Evolutionary conservation across 2,797 vertebrate genomes (phyloP).

Genomic region (Phalanger gymnotis): DNA sequence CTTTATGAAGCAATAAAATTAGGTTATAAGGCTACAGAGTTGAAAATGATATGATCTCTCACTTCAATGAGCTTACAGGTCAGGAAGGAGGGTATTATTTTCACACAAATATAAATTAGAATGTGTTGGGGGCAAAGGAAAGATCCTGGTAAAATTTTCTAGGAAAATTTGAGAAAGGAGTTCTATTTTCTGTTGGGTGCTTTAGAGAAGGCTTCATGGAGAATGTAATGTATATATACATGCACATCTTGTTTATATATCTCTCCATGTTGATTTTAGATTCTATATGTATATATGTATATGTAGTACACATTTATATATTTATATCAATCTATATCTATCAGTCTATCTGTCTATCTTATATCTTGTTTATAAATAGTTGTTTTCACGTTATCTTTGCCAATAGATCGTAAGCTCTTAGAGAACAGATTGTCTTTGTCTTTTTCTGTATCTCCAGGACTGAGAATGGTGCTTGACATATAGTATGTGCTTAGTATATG

Average conservation of each 20-base stretch:
- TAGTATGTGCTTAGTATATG: not conserved
- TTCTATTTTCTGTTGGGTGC: not conserved
- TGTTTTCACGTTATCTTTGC: not conserved
- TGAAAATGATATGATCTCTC: not conserved
- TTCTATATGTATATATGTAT: too few relatives aligned
- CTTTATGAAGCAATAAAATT: not conserved
- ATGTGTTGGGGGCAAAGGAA: not conserved
- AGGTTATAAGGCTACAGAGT: not conserved
- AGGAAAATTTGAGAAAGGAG: not conserved
- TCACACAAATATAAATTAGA: not conserved
- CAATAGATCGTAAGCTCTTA: not conserved
- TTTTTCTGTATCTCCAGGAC: not conserved
- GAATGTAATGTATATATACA: not conserved
- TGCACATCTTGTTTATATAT: not conserved
- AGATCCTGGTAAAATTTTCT: not conserved
- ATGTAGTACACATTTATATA: too few relatives aligned
- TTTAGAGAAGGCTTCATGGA: not conserved
- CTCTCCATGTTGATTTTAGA: too few relatives aligned
- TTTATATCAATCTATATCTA: too few relatives aligned
- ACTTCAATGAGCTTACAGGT: not conserved
- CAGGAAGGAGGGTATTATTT: not conserved
- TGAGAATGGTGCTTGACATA: not conserved
- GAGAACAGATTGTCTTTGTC: not conserved
- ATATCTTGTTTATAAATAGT: not conserved
- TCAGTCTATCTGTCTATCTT: too few relatives aligned